phyloP scores from a whole-genome alignment of 2,888 invertebrate species.

The Troides helena region DNA sequence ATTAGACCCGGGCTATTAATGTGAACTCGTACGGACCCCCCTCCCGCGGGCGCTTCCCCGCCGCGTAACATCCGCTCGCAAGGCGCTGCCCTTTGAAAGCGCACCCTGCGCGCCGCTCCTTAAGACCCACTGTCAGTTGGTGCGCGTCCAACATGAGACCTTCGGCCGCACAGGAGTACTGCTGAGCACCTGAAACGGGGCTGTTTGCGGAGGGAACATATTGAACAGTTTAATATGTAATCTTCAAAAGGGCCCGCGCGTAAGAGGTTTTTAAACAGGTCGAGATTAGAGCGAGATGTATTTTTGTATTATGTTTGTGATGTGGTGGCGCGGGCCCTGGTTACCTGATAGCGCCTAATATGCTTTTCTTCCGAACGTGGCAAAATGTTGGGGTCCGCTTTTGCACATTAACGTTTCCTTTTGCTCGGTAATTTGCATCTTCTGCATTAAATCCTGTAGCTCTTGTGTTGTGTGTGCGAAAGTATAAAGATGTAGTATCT shows the following conservation, averaged over 20 bases:
- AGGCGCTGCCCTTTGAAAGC: background rate
- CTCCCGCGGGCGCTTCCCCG: background rate
- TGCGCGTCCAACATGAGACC: background rate
- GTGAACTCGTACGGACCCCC: constrained; percentile 17
- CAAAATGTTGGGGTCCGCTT: too few relatives aligned
- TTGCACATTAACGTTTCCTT: too few relatives aligned
- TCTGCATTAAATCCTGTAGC: too few relatives aligned
- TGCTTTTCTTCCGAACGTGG: too few relatives aligned
- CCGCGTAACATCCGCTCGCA: constrained; percentile 4
- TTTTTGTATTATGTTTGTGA: too few relatives aligned
- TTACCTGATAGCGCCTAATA: too few relatives aligned
- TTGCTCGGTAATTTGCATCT: too few relatives aligned
- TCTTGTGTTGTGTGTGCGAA: too few relatives aligned
- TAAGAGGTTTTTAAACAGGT: constrained; percentile 6
- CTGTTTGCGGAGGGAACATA: constrained; percentile 21
- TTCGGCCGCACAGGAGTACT: background rate
- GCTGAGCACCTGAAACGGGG: constrained; percentile 18
- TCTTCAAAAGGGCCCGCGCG: constrained; percentile 6
- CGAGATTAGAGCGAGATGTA: background rate
- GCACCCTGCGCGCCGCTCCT: background rate
- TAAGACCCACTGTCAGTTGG: background rate
- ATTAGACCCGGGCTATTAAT: constrained; percentile 25
- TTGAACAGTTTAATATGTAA: constrained; percentile 22
- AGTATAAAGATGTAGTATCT: too few relatives aligned
- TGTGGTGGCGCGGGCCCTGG: too few relatives aligned